Conservation (phyloP, 2,113 vertebrate genomes). For the Erinaceus europaeus region DNA sequence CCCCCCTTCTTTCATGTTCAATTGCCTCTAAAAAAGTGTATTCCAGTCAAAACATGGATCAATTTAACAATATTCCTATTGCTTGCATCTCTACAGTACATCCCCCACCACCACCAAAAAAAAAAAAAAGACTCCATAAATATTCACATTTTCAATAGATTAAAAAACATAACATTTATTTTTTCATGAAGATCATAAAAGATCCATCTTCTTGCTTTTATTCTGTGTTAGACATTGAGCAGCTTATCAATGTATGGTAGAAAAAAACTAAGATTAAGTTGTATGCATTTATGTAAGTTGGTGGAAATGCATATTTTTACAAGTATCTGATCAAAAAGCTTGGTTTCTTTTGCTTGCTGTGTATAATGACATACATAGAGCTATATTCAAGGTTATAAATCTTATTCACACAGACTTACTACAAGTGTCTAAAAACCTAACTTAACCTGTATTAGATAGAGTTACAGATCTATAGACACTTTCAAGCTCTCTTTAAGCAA, state of each 20-base stretch:
- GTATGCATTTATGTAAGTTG: not conserved
- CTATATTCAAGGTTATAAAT: constrained; percentile 39
- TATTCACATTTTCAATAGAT: constrained; percentile 32
- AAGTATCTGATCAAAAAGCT: constrained; percentile 27
- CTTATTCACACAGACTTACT: constrained; percentile 10
- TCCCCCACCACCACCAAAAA: not conserved
- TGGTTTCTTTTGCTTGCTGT: constrained; percentile 29
- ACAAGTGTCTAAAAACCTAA: constrained; percentile 65
- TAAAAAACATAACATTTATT: constrained; percentile 36
- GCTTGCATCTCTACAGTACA: not conserved
- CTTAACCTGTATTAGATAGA: constrained; percentile 66
- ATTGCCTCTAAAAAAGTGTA: not conserved
- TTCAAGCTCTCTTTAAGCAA: constrained; percentile 68
- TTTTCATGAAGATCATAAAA: constrained; percentile 47
- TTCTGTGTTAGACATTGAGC: constrained; percentile 17
- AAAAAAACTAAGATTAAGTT: constrained; percentile 4
- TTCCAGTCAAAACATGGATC: not conserved
- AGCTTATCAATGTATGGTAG: constrained; percentile 37
- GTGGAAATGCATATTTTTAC: constrained; percentile 30
- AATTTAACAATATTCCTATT: not conserved
- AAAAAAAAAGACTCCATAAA: not conserved
- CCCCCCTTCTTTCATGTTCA: not conserved
- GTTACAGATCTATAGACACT: constrained; percentile 49
- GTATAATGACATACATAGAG: constrained; percentile 30
- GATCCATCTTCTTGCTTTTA: constrained; percentile 34